phyloP scores from a whole-genome alignment of 2,113 vertebrate genomes.

The Caracal caracal region DNA sequence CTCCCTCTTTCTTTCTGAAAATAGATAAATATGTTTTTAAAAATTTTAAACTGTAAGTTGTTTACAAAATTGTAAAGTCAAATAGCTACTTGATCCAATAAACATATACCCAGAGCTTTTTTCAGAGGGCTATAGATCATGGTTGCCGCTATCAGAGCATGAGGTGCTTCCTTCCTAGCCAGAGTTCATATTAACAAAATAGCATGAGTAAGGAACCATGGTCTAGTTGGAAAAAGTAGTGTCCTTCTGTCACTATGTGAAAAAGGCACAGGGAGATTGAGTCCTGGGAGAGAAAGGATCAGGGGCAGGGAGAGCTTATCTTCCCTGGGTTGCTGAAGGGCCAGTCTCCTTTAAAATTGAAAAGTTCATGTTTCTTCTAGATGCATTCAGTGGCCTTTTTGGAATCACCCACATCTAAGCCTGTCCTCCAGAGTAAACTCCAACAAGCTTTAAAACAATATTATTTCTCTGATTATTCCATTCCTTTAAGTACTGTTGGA shows the following conservation, averaged over 20 bases:
- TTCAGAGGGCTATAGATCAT: not conserved
- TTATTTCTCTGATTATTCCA: not conserved
- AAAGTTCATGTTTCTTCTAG: not conserved
- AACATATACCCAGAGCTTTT: not conserved
- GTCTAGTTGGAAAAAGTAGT: not conserved
- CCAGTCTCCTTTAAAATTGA: not conserved
- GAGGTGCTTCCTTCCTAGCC: not conserved
- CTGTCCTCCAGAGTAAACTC: not conserved
- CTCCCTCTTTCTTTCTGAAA: not conserved
- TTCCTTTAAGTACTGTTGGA: not conserved
- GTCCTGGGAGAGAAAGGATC: not conserved
- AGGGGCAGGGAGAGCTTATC: accelerated
- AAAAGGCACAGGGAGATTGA: not conserved
- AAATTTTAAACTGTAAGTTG: not conserved
- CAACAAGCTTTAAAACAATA: not conserved
- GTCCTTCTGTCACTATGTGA: not conserved
- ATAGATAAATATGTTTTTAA: not conserved
- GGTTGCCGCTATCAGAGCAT: not conserved
- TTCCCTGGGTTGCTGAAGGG: too few relatives aligned
- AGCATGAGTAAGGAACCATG: not conserved
- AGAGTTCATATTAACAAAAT: not conserved
- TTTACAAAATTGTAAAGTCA: not conserved
- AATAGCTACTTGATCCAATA: not conserved
- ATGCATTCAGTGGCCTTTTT: not conserved
- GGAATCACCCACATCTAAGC: not conserved